A percentile compares a stretch with the other conserved stretches of the same genome.
phyloP scores from a whole-genome alignment of 2,113 vertebrate genomes.

The Beaufortia kweichowensis region DNA sequence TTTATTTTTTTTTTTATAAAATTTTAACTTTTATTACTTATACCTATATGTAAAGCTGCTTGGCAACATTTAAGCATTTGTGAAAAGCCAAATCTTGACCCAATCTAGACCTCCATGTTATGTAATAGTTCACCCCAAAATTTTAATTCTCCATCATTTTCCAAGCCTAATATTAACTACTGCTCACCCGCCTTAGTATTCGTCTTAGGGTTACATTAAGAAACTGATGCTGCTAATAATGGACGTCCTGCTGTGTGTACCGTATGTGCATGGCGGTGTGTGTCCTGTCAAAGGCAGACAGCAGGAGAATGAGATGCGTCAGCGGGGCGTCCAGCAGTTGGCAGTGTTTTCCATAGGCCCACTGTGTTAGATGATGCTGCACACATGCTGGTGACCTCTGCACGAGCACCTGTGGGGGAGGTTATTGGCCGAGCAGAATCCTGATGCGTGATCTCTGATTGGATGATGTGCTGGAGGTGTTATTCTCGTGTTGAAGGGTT shows the following conservation, averaged over 20 bases:
- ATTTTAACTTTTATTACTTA: too few relatives aligned
- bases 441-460: conserved; percentile 66
- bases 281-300: conserved; percentile 50
- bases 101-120: too few relatives aligned
- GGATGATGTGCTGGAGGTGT: conserved; percentile 55
- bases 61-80: too few relatives aligned
- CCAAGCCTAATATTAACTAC: not conserved
- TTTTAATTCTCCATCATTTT: too few relatives aligned
- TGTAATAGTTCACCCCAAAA: too few relatives aligned
- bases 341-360: conserved; percentile 61
- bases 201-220: not conserved
- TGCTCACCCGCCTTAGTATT: not conserved
- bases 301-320: conserved; percentile 61
- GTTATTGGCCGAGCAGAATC: conserved; percentile 74
- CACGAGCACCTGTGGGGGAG: conserved; percentile 66
- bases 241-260: not conserved
- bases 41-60: too few relatives aligned
- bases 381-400: conserved; percentile 68
- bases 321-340: conserved; percentile 59
- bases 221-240: not conserved
- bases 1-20: too few relatives aligned
- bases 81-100: too few relatives aligned
- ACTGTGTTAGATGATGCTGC: conserved; percentile 58
- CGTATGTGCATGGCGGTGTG: not conserved
- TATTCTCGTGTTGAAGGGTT: conserved; percentile 43